Base-by-base conservation (phyloP, 2,888 invertebrate species). In the Zhuqinia jingwanae region DNA sequence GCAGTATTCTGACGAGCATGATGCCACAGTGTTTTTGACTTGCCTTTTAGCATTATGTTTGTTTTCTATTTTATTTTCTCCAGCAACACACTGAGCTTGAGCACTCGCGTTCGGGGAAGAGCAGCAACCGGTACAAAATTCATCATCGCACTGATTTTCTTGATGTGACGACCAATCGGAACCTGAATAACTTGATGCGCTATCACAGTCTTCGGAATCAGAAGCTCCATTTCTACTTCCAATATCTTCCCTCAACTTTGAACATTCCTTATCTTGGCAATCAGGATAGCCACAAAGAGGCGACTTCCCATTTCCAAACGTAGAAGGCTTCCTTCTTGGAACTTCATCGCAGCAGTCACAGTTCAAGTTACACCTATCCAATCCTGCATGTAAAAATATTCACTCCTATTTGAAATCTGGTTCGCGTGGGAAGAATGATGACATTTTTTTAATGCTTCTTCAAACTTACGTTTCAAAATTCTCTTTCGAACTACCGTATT, bases 1-100 rank as follows among this genome's bases (percentile, higher is more conserved):
- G 27, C 83, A 84, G 27, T 56, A 84, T 50, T 83, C 75, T 22
- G 75, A 36, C 6, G 82, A 36, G 25, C 63, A 82, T 11, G 63
- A 45, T 53, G 42, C 47, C 36, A 36, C 8, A 3, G 3, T 36
- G 8, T 36, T 36, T 36, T 36, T 36, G 3, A n/a, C n/a, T n/a
- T n/a, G n/a, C n/a, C n/a, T n/a, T n/a, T n/a, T n/a, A n/a, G n/a
- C n/a, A 5, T 79, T 17, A 2, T 47, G 36, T n/a, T n/a, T n/a
- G n/a, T n/a, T n/a, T n/a, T n/a, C n/a, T n/a, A n/a, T n/a, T n/a
- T n/a, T n/a, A n/a, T n/a, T n/a, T n/a, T n/a, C n/a, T n/a, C n/a
- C n/a, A n/a, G n/a, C n/a, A n/a, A n/a, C n/a, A n/a, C n/a, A n/a
- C n/a, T n/a, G n/a, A n/a, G n/a, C n/a, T n/a, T 60, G 30, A 13